Conservation (phyloP, 2,113 vertebrate species). For the Talpa occidentalis region DNA sequence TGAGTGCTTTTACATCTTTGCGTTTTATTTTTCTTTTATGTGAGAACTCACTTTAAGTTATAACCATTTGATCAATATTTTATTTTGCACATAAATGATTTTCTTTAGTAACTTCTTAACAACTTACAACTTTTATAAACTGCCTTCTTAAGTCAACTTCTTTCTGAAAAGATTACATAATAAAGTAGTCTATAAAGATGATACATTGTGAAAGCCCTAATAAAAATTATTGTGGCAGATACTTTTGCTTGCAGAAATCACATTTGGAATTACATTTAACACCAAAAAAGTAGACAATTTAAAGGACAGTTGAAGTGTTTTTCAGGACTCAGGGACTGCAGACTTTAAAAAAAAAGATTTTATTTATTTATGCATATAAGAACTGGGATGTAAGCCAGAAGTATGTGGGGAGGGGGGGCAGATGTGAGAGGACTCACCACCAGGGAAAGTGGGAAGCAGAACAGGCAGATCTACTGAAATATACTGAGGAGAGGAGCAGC, state of each 20-base stretch:
- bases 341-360: too few species aligned
- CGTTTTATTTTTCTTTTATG: slow-evolving; percentile 72
- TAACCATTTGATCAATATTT: slow-evolving; percentile 78
- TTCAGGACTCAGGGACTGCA: neutral
- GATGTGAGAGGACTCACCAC: too few species aligned
- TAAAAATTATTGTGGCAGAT: slow-evolving; percentile 57
- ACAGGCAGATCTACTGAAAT: too few species aligned
- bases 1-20: slow-evolving; percentile 65
- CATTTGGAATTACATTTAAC: slow-evolving; percentile 37
- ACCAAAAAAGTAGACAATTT: neutral
- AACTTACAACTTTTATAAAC: slow-evolving; percentile 69
- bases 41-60: slow-evolving; percentile 58
- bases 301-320: slow-evolving; percentile 11
- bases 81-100: slow-evolving; percentile 77
- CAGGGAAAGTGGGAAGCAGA: too few species aligned
- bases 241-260: slow-evolving; percentile 48
- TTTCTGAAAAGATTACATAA: slow-evolving; percentile 44
- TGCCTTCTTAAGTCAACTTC: slow-evolving; percentile 56
- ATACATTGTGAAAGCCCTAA: slow-evolving; percentile 38
- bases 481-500: too few species aligned
- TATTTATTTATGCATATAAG: too few species aligned
- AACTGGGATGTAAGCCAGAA: too few species aligned
- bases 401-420: too few species aligned
- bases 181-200: slow-evolving; percentile 58
- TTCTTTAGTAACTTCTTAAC: slow-evolving; percentile 72